Evolutionary conservation across 2,888 invertebrate genomes (phyloP).

Genomic region (Zhuqinia jingwanae): DNA sequence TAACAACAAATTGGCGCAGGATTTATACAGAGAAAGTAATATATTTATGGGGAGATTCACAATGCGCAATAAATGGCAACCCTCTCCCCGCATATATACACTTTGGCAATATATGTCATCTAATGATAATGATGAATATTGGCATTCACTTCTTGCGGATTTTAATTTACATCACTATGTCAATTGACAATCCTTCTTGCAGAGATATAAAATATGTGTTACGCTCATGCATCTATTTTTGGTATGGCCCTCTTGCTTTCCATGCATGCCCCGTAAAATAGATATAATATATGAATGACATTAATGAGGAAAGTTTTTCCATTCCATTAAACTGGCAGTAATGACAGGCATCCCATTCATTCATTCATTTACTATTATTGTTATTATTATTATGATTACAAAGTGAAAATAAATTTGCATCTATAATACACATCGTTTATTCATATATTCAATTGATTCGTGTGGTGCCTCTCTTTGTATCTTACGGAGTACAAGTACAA

Average conservation of each 20-base stretch:
- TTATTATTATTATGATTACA: slow-evolving; percentile 6
- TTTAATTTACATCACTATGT: slow-evolving; percentile 21
- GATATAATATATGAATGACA: too few relatives aligned
- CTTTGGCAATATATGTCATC: background rate
- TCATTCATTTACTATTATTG: slow-evolving; percentile 27
- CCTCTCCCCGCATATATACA: background rate
- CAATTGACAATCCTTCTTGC: slow-evolving; percentile 13
- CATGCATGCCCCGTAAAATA: too few relatives aligned
- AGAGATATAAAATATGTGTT: slow-evolving; percentile 9
- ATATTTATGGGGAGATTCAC: too few relatives aligned
- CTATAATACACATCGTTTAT: slow-evolving; percentile 44
- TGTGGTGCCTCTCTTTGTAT: slow-evolving; percentile 34
- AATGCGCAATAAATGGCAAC: background rate
- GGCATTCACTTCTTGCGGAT: background rate
- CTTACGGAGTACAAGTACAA: background rate
- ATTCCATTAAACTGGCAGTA: too few relatives aligned
- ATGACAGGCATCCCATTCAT: slow-evolving; percentile 40
- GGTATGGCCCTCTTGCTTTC: too few relatives aligned
- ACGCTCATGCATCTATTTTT: slow-evolving; percentile 3
- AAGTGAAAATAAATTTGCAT: slow-evolving; percentile 69
- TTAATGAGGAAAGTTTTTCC: slow-evolving; percentile 33
- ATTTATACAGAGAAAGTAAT: too few relatives aligned
- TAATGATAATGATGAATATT: background rate
- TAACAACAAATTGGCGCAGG: too few relatives aligned
- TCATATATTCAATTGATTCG: slow-evolving; percentile 45